Percentiles rank a stretch among this genome's conserved stretches.
Conservation (phyloP, 1,140 invertebrate species). For the Zaprionus taronus region DNA sequence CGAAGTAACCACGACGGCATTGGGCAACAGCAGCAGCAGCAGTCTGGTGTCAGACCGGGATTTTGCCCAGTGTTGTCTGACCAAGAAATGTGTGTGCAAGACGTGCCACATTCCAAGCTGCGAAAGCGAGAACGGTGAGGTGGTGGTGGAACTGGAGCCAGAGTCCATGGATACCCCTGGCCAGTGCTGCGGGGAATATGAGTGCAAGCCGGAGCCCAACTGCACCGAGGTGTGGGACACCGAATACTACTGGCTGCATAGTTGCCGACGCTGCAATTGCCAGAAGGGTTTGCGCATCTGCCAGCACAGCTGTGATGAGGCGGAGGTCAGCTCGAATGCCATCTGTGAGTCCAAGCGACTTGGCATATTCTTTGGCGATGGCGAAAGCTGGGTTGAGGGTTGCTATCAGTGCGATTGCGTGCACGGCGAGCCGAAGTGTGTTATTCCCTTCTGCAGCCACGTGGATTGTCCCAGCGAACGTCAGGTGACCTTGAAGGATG, state of each 20-base stretch:
- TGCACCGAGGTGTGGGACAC: conserved; percentile 67
- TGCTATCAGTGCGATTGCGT: conserved; percentile 75
- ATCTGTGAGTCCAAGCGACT: conserved; percentile 72
- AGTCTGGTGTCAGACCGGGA: conserved; percentile 52
- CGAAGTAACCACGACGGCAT: background rate
- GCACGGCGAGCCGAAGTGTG: conserved; percentile 69
- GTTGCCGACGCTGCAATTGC: conserved; percentile 72
- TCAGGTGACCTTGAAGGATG: conserved; percentile 67
- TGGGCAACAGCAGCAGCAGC: conserved; percentile 31
- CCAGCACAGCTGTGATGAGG: conserved; percentile 70
- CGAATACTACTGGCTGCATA: conserved; percentile 63
- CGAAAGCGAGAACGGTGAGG: conserved; percentile 41
- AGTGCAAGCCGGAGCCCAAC: conserved; percentile 68
- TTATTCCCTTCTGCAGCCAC: conserved; percentile 62
- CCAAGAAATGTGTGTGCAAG: conserved; percentile 73
- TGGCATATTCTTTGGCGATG: conserved; percentile 65
- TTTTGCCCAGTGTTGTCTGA: conserved; percentile 66
- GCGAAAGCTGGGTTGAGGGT: conserved; percentile 69
- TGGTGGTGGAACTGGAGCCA: conserved; percentile 64
- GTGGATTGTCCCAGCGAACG: conserved; percentile 70
- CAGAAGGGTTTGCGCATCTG: conserved; percentile 61
- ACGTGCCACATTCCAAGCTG: conserved; percentile 75
- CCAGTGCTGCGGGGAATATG: conserved; percentile 70
- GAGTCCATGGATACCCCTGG: conserved; percentile 70
- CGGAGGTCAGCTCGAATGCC: conserved; percentile 26